phyloP scores from a whole-genome alignment of 2,113 vertebrate genomes.

The Himantopus leucocephalus region DNA sequence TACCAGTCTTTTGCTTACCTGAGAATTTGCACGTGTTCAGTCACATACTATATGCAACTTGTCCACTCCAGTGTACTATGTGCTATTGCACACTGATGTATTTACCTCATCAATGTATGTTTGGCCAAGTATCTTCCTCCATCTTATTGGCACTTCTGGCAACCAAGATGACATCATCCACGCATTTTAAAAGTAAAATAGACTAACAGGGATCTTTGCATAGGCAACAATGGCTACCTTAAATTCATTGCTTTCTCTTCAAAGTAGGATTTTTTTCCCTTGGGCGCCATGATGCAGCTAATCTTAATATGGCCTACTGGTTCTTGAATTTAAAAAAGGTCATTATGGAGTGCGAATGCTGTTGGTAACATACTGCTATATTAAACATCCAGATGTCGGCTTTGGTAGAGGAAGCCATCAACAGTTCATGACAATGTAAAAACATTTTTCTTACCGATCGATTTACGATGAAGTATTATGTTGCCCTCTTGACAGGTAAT shows the following conservation, averaged over 20 bases:
- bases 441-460: slow-evolving; percentile 56
- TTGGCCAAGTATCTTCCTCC: not conserved
- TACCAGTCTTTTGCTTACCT: not conserved
- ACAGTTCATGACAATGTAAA: slow-evolving; percentile 51
- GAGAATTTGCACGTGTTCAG: not conserved
- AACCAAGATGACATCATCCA: not conserved
- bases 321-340: slow-evolving; percentile 10
- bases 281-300: not conserved
- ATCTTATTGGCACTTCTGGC: not conserved
- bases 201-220: not conserved
- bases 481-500: slow-evolving; percentile 62
- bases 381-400: slow-evolving; percentile 63
- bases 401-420: slow-evolving; percentile 44
- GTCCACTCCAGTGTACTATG: not conserved
- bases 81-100: not conserved
- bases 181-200: not conserved
- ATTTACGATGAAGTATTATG: slow-evolving; percentile 58
- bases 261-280: not conserved
- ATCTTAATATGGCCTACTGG: not conserved
- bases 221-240: not conserved
- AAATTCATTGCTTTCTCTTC: not conserved
- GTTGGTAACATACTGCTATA: slow-evolving; percentile 35
- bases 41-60: not conserved
- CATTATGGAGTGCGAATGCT: slow-evolving; percentile 3
- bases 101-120: not conserved